Base-by-base conservation (phyloP, 2,888 invertebrate genomes). In the Conops quadrifasciatus region DNA sequence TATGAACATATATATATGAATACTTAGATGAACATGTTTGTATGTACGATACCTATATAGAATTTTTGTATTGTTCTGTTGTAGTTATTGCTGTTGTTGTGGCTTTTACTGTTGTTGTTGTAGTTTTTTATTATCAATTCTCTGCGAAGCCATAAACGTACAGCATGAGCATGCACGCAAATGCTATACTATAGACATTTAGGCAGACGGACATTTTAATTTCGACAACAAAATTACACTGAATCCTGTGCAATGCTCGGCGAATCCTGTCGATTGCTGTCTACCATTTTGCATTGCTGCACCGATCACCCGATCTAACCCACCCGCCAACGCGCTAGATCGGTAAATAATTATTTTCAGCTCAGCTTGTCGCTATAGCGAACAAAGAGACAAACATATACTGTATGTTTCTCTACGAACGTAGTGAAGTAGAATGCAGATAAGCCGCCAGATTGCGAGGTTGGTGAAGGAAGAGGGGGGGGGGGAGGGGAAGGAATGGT, bases 391-490 rank as follows among this genome's bases (percentile, higher is more conserved):
- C 49, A 49, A 49, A 49, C 49, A 16, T n/a, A 13, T 73, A 15
- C 58, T 63, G 9, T 59, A 71, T n/a, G n/a, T n/a, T n/a, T n/a
- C n/a, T n/a, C n/a, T n/a, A n/a, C n/a, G n/a, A n/a, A n/a, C n/a
- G n/a, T n/a, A 19, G 72, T 72, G 43, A 62, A 19, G n/a, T 5
- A 49, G n/a, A 19, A n/a, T n/a, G n/a, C n/a, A 19, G 19, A 16
- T 16, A 13, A n/a, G 13, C 45, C 15, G 45, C 45, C 15, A 45
- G 9, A 45, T 1, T 13, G 45, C 15, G 45, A 45, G 45, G 15
- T 9, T 1, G 45, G 9, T 13, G 1, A 15, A 45, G 45, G 45
- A 9, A 15, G 45, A 1, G 45, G 45, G 1, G 1, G 45, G 45
- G 1, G 1, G 45, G 45, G 45, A 1, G 45, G 45, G 45, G 1